Base-by-base conservation (phyloP, 2,113 vertebrate genomes). In the Takifugu flavidus region DNA sequence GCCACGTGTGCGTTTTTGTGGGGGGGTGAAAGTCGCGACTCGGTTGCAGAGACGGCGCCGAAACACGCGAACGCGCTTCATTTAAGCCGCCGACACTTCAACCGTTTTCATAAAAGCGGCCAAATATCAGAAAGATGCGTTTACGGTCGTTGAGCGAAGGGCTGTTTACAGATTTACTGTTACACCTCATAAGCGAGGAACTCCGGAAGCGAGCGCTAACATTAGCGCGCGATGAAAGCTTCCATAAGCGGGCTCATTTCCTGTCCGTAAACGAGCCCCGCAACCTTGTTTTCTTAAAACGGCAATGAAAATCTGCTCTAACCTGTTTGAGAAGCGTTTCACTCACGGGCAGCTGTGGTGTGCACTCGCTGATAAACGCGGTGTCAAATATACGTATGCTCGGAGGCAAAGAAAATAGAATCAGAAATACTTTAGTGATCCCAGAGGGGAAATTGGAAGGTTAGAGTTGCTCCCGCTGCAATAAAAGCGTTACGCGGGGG, bases 1-100 rank as follows among this genome's bases (percentile, higher is more conserved):
- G 86, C 78, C 78, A 86, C 80, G 80, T 86, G 81, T 83, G 78
- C 84, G 79, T 84, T 78, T 56, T 13, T 64, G 78, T 62, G 49
- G 71, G 73, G 44, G 55, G 29, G 42, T 58, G 42, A 15, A n/a
- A 14, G 26, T n/a, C 29, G 2, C 4, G 13, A 28, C 6, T 4
- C n/a, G 71, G 62, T 53, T 75, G 73, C 75, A 80, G 64, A 70
- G 70, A 77, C 75, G 73, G 74, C 62, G 47, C 53, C 7, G 34
- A 3, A 5, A 34, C 31, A 34, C 31, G 34, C 34, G 8, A 20
- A 20, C 34, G 8, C 8, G 34, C 34, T 39, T 10, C 8, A 10
- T 3, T 2, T 4, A 56, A 63, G 34, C 53, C 29, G 29, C 50
- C 43, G 54, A 69, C 49, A 51, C 49, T 6, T 44, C 51, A 70